Percentiles rank a stretch among this genome's conserved stretches.
phyloP scores from a whole-genome alignment of 2,113 vertebrate genomes.

The Notiomystis cincta region DNA sequence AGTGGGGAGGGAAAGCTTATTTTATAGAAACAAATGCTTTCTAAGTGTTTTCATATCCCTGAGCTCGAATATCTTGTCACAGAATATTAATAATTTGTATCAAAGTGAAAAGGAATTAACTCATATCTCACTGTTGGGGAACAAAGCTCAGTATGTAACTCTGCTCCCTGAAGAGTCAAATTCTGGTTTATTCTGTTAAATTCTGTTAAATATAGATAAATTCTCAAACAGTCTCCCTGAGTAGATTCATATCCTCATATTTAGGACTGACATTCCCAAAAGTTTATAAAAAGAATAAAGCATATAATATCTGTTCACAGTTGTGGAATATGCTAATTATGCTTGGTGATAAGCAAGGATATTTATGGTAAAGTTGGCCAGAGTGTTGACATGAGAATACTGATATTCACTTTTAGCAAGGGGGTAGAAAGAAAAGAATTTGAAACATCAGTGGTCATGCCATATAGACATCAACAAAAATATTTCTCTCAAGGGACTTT shows the following conservation, averaged over 20 bases:
- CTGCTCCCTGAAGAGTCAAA: background rate
- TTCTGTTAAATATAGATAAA: background rate
- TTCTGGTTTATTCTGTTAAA: no score
- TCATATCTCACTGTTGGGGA: background rate
- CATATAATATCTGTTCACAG: background rate
- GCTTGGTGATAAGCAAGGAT: background rate
- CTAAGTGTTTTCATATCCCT: background rate
- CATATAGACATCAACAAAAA: background rate
- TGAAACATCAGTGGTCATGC: background rate
- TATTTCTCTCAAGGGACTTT: background rate
- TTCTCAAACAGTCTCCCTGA: background rate
- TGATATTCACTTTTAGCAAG: background rate
- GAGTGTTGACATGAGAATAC: background rate
- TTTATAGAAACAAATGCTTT: background rate
- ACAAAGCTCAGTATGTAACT: background rate
- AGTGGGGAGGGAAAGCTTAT: rapidly evolving
- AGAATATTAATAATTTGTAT: background rate
- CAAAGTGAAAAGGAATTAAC: background rate
- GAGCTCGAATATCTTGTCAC: background rate
- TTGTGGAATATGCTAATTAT: background rate
- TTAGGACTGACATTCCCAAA: background rate
- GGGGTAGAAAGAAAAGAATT: background rate
- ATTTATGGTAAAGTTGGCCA: background rate
- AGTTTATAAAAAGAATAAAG: background rate
- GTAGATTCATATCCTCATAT: background rate